Evolutionary conservation across 2,113 vertebrate species (phyloP), one percentile per base, ranked within the genome.

Genomic region (Clarias batrachus): DNA sequence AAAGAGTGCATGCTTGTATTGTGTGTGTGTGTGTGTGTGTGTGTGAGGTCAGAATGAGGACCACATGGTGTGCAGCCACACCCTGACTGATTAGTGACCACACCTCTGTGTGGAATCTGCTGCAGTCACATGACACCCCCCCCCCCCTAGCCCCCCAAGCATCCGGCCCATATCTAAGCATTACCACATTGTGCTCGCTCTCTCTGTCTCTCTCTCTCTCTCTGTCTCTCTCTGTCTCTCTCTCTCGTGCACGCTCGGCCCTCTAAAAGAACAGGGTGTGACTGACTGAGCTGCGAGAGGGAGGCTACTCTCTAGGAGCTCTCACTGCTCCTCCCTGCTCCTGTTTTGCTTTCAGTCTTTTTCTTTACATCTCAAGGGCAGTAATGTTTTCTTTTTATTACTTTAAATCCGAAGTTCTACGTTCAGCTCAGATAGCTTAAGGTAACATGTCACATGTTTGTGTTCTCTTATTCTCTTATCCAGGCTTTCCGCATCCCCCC

Each of bases 261-360:
- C 74, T 87, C 68, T 86, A 89, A 92, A 93, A 94, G 93, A 93
- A 90, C 93, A 93, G 95, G 95, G 95, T 94, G 94, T 95, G 95
- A 94, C 95, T 54, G 92, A 90, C 92, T 92, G 89, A 60, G 90
- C 91, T 52, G 27, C 91, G 89, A 94, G 93, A 94, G 93, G 94
- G 94, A 94, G 92, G 94, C 91, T 91, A 94, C 86, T 77, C 90
- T 48, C 48, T 7, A 90, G 91, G 87, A 86, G 88, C 87, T 88
- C 83, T 71, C 83, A 89, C 91, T 92, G 92, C 93, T 91, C 89
- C 90, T 90, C 89, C 87, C 89, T 90, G 57, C 83, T 91, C 89
- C 83, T 87, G 78, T 81, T 84, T 87, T 70, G 86, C 48, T 82
- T 85, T 80, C 76, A 66, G 87, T 87, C 84, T 88, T 84, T 73